Evolutionary conservation across 2,888 invertebrate genomes (phyloP), one percentile per base, ranked within the genome.

Genomic region (Campoplex capitator): DNA sequence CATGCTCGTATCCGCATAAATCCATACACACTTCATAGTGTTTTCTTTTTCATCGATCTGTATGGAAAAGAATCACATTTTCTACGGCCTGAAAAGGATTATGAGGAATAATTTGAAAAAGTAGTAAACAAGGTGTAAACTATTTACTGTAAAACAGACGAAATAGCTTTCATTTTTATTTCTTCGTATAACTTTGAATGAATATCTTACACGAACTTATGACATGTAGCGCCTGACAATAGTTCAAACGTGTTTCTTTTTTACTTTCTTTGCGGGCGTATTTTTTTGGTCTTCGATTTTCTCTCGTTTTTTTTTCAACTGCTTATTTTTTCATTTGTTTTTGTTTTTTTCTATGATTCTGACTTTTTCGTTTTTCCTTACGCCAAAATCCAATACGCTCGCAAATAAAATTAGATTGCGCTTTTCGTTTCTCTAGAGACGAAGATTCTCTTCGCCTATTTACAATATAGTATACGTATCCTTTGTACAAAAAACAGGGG

Each of bases 131-230:
- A 76, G 58, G 54, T 88, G 38, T 38, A 38, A 38, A 38, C 38
- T 6, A 1, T 38, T 38, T 88, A 89, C 81, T 93, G 91, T 90
- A 93, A 93, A 93, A 93, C 93, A 92, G 92, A 93, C 91, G 91
- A 93, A 92, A 93, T 90, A 89, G 88, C 90, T 91, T 91, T 92
- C 87, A 83, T 77, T 74, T 80, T 85, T 87, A 86, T 90, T 91
- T 90, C 88, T 91, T 91, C 86, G 85, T 91, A 89, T 90, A 90
- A 89, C 85, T 89, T 89, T 81, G 83, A 88, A 83, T 89, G 84
- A 84, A 42, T 87, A 86, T 89, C 75, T 84, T 88, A 89, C 88
- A 89, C 82, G 76, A 88, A 70, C 77, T 82, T 85, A 83, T 70
- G 23, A 80, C 82, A 84, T 82, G 75, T 28, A 74, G 23, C 78